Conservation (phyloP, 2,888 invertebrate species). For the Eumacrocentrus americanus region DNA sequence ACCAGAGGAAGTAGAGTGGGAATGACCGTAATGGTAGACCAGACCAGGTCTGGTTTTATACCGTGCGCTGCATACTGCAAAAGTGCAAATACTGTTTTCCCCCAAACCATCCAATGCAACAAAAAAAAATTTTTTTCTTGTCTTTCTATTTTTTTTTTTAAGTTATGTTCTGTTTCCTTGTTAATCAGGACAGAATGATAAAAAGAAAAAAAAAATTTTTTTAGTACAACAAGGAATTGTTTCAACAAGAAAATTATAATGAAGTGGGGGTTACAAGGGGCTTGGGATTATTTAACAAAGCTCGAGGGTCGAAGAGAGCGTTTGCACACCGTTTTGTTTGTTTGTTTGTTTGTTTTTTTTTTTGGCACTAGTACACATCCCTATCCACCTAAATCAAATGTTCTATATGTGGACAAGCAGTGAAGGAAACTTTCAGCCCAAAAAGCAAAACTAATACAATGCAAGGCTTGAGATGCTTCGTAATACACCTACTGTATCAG, state of each 20-base stretch:
- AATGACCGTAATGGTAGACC: conserved; percentile 94
- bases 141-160: conserved; percentile 11
- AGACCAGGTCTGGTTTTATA: conserved; percentile 96
- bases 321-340: conserved; percentile 59
- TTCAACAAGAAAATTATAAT: background rate
- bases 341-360: conserved; percentile 15
- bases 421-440: conserved; percentile 61
- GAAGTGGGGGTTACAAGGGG: conserved; percentile 1
- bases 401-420: conserved; percentile 59
- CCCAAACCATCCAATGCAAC: conserved; percentile 59
- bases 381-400: conserved; percentile 49
- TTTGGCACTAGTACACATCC: conserved; percentile 18
- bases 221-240: background rate
- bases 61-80: conserved; percentile 91
- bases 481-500: conserved; percentile 59
- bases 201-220: conserved; percentile 1
- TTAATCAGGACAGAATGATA: conserved; percentile 20
- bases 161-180: background rate
- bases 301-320: conserved; percentile 45
- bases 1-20: conserved; percentile 69
- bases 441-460: conserved; percentile 63
- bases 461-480: conserved; percentile 61
- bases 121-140: conserved; percentile 41
- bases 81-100: conserved; percentile 62
- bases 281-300: conserved; percentile 19